A percentile compares a stretch with the other conserved stretches of the same genome.
Conservation (phyloP, 2,113 vertebrate species). For the Mormyrus lacerda region DNA sequence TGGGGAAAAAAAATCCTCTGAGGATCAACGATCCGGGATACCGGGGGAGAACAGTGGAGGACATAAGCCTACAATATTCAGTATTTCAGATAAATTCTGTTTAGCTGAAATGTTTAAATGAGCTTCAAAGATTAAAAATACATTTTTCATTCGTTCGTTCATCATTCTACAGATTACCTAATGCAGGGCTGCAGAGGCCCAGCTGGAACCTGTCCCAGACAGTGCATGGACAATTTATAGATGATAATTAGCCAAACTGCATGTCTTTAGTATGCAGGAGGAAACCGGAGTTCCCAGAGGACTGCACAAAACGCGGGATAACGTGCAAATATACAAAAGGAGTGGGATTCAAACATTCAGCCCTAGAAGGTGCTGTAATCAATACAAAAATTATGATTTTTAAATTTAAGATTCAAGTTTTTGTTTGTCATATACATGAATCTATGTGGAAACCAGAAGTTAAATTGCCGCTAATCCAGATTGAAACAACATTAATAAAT, state of each 20-base stretch:
- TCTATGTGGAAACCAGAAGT: not conserved
- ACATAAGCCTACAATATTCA: not conserved
- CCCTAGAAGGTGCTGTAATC: not conserved
- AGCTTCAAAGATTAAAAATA: not conserved
- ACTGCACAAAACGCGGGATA: not conserved
- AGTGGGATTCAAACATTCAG: not conserved
- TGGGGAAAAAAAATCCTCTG: not conserved
- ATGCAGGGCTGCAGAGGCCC: not conserved
- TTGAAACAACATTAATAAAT: not conserved
- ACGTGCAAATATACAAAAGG: not conserved
- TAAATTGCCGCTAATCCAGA: not conserved
- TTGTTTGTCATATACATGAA: not conserved
- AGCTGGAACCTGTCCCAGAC: not conserved
- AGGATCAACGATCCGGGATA: not conserved
- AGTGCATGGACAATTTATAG: not conserved
- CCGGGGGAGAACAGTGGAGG: not conserved
- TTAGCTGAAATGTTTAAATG: no score
- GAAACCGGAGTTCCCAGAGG: not conserved
- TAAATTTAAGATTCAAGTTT: not conserved
- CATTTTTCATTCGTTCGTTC: not conserved
- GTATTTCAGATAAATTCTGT: not conserved
- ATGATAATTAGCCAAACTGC: not conserved
- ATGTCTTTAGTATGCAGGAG: not conserved
- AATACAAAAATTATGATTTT: not conserved
- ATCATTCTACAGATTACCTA: not conserved